Evolutionary conservation across 2,888 invertebrate species (phyloP).

Genomic region (Aphidoletes aphidimyza): DNA sequence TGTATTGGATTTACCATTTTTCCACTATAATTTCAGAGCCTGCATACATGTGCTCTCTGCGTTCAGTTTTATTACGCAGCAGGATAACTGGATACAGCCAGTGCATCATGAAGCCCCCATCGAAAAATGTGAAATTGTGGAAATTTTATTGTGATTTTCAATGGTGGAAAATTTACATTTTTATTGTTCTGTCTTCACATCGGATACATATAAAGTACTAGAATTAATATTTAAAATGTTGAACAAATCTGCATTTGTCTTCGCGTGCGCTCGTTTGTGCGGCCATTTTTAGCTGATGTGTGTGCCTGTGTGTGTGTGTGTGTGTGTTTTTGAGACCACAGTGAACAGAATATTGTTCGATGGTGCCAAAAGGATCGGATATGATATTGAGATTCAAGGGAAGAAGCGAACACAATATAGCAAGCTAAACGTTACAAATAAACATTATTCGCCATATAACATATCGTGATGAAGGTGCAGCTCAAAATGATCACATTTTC

Average conservation of each 20-base stretch:
- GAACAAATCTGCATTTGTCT: constrained; percentile 20
- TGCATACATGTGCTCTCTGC: no score
- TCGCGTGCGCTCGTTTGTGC: no score
- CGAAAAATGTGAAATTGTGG: constrained; percentile 48
- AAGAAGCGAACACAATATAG: constrained; percentile 33
- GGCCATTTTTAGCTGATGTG: no score
- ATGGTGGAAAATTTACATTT: constrained; percentile 32
- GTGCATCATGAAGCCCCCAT: not conserved
- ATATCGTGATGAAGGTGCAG: constrained; percentile 21
- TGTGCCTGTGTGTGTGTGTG: no score
- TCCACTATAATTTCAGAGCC: not conserved
- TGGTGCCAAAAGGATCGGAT: not conserved
- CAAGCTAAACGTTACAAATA: constrained; percentile 20
- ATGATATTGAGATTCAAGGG: constrained; percentile 21
- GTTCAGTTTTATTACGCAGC: constrained; percentile 26
- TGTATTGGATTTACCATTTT: not conserved
- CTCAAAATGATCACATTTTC: not conserved
- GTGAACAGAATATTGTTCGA: no score
- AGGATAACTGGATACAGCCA: not conserved
- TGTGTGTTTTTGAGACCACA: no score
- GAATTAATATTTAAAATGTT: constrained; percentile 44
- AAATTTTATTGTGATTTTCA: constrained; percentile 42
- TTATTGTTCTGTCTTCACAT: constrained; percentile 37
- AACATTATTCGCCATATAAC: constrained; percentile 29
- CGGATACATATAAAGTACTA: constrained; percentile 21